These are phyloP conservation scores for Ctenicera cuprea DNA, from an alignment of 2,888 invertebrate species.

Conservation along the genomic window DNA sequence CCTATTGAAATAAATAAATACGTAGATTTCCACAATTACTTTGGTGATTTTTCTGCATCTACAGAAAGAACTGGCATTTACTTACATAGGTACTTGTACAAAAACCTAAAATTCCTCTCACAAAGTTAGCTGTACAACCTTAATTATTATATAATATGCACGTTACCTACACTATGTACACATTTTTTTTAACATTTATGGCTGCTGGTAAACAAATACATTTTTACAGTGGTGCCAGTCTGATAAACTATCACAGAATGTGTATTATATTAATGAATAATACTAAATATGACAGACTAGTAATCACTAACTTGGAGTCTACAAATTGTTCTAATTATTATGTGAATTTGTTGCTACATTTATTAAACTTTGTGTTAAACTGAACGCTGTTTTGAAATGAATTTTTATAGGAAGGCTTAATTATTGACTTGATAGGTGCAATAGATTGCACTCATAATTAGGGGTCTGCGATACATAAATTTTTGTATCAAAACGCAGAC, in stretches of 20 bases:
- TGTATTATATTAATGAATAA: slow-evolving; percentile 61
- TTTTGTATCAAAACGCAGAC: too few species aligned
- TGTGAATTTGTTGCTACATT: background rate
- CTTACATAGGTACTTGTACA: slow-evolving; percentile 19
- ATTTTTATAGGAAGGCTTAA: too few species aligned
- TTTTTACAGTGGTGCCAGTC: slow-evolving; percentile 67
- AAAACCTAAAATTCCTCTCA: background rate
- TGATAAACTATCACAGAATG: slow-evolving; percentile 70
- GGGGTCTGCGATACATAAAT: too few species aligned
- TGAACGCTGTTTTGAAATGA: too few species aligned
- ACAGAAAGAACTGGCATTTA: slow-evolving; percentile 12
- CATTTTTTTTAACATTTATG: slow-evolving; percentile 27
- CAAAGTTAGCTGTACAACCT: slow-evolving; percentile 16
- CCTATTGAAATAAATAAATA: too few species aligned
- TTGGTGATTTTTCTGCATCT: background rate
- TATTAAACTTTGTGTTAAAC: background rate
- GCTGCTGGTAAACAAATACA: slow-evolving; percentile 49
- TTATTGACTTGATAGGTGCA: too few species aligned
- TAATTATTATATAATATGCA: slow-evolving; percentile 27
- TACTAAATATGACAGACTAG: slow-evolving; percentile 46
- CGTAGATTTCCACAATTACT: background rate
- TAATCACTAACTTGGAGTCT: slow-evolving; percentile 26
- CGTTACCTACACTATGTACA: slow-evolving; percentile 27
- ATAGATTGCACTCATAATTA: too few species aligned
- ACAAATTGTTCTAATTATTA: too few species aligned